Base-by-base conservation (phyloP, 2,113 vertebrate genomes). In the Pao palembangensis region DNA sequence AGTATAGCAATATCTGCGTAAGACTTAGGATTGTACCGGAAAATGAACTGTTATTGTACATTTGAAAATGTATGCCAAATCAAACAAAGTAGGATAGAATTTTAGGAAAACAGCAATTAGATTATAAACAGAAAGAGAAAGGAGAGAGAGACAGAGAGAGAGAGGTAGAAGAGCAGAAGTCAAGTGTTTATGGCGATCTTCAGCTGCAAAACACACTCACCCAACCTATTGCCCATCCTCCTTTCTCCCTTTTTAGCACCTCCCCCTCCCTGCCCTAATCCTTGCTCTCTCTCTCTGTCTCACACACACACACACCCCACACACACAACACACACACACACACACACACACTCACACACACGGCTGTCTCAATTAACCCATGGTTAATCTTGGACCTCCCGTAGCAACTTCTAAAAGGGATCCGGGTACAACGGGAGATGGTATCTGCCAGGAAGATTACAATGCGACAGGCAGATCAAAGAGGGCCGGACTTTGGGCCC, bases 361-460 rank as follows among this genome's bases (percentile, higher is more conserved):
- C n/a, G 73, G 86, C 90, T 90, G 86, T 89, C 90, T 92, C 91
- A 93, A 93, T 94, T 95, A 93, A 93, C 92, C 92, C 92, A 88
- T 90, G 85, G 81, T 92, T 91, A 94, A 95, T 89, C 88, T 91
- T 85, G 84, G 90, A 93, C 91, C 91, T 91, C 90, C 90, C 84
- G 88, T 89, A 92, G 92, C 92, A 93, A 89, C 86, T 91, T 88
- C 74, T 88, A 85, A 88, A 92, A 93, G 91, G 88, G 91, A 93
- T 89, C 91, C 85, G 90, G 91, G 91, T 83, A 88, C 88, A 92
- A 93, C 85, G 90, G 85, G 86, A 93, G 92, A 94, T 94, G 91
- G 74, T 96, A 93, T 98, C 93, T 95, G 94, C 91, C 93, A 94
- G 83, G 88, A 91, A 93, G 93, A 96, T 98, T 97, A 96, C 90